Conservation (phyloP, 1,140 invertebrate species). For the Drosophila erecta region DNA sequence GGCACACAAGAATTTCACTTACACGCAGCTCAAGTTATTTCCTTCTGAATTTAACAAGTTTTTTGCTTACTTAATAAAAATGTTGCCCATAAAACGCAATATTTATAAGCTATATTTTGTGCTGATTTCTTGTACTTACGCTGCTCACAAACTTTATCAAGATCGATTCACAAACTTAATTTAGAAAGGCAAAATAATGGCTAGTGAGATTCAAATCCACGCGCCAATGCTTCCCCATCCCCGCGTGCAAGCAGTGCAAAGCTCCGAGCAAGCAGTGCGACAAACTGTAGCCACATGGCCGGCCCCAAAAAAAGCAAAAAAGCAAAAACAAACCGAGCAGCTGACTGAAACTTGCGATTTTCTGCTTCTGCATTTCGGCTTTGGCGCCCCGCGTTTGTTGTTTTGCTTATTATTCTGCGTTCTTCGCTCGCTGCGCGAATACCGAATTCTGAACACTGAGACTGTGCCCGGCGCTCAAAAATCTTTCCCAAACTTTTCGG, state of each 20-base stretch:
- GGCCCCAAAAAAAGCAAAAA: conserved; percentile 6
- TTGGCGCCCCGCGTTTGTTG: conserved; percentile 52
- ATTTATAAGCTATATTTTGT: too few relatives aligned
- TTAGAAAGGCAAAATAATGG: too few relatives aligned
- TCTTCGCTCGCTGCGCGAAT: conserved; percentile 61
- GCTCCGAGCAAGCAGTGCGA: conserved; percentile 22
- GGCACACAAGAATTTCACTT: too few relatives aligned
- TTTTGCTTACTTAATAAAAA: too few relatives aligned
- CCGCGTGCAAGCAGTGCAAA: conserved; percentile 34
- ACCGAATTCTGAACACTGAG: conserved; percentile 36
- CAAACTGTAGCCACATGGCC: neutral
- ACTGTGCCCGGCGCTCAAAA: conserved; percentile 75
- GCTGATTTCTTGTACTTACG: too few relatives aligned
- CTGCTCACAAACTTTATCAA: too few relatives aligned
- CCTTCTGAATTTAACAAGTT: too few relatives aligned
- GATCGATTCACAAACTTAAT: too few relatives aligned
- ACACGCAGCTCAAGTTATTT: too few relatives aligned
- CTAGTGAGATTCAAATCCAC: neutral
- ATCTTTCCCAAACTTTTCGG: conserved; percentile 18
- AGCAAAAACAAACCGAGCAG: conserved; percentile 10
- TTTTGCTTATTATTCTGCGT: conserved; percentile 67
- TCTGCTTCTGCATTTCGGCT: conserved; percentile 48
- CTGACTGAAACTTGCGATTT: conserved; percentile 42
- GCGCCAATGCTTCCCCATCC: conserved; percentile 7
- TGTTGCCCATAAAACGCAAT: too few relatives aligned